Evolutionary conservation across 2,113 vertebrate species (phyloP).

Genomic region (Chaenocephalus aceratus): DNA sequence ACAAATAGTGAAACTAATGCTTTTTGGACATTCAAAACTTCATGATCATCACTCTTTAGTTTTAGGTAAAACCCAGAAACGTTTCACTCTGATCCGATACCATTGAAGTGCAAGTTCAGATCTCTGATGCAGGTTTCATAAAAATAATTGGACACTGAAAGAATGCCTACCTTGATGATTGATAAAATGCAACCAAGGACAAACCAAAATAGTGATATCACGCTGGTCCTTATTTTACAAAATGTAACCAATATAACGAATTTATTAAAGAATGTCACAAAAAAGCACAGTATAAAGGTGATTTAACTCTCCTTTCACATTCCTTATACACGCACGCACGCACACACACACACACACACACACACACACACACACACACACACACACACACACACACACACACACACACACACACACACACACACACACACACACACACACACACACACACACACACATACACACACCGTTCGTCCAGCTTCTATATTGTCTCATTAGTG

Average conservation of each 20-base stretch:
- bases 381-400: conserved; percentile 26
- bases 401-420: conserved; percentile 14
- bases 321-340: conserved; percentile 17
- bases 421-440: conserved; percentile 24
- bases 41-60: neutral
- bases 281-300: neutral
- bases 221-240: neutral
- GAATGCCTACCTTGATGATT: neutral
- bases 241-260: no score
- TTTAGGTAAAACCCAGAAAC: neutral
- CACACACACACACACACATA: conserved; percentile 11
- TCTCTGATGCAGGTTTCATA: neutral
- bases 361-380: conserved; percentile 17
- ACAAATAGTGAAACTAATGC: neutral
- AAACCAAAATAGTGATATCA: neutral
- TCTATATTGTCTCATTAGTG: conserved; percentile 75
- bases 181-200: neutral
- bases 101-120: neutral
- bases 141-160: neutral
- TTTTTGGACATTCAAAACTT: no score
- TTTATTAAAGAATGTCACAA: neutral
- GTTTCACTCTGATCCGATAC: neutral
- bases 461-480: conserved; percentile 25
- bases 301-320: conserved; percentile 5
- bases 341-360: conserved; percentile 15